Base-by-base conservation (phyloP, 2,797 vertebrate genomes). In the Leuciscus waleckii region DNA sequence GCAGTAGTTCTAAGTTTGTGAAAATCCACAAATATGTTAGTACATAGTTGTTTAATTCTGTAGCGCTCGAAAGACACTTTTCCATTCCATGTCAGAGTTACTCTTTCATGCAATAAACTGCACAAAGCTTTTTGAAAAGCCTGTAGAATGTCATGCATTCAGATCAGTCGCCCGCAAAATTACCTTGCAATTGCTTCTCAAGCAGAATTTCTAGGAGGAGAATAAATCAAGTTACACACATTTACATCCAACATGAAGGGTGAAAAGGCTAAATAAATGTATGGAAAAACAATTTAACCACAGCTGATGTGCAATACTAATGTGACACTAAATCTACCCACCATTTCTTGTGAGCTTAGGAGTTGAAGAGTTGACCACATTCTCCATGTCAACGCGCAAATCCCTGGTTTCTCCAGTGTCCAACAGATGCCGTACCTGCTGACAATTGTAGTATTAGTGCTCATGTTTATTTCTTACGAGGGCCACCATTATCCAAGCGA, bases 381-480 rank as follows among this genome's bases (percentile, higher is more conserved):
- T 99, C 92, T 98, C 97, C 51, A 97, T 96, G 90, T 98, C 97
- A 7, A 98, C 91, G 32, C 95, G 96, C 89, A 97, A 94, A 83
- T 98, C 97, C 87, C 94, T 96, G 71, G 94, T 88, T 88, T 99
- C 97, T 82, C 97, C 97, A 0, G 97, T 98, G 89, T 98, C 96
- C 13, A 97, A 93, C 54, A 99, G 95, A 90, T 99, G 98, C 29
- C 96, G 96, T 80, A 99, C 96, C 98, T 99, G 91, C 63, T 89
- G 89, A 82, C 7, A 75, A 51, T 35, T 67, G 63, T 11, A 26
- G 10, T 37, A 16, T 54, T 51, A 76, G 51, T n/a, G 19, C 11
- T 32, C 2, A 26, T 10, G 10, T 29, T 26, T 73, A 17, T 26
- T 26, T 5, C 10, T 37, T 37, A 19, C 1, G 7, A 32, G 26